Base-by-base conservation (phyloP, 2,113 vertebrate species). In the Neogobius melanostomus region DNA sequence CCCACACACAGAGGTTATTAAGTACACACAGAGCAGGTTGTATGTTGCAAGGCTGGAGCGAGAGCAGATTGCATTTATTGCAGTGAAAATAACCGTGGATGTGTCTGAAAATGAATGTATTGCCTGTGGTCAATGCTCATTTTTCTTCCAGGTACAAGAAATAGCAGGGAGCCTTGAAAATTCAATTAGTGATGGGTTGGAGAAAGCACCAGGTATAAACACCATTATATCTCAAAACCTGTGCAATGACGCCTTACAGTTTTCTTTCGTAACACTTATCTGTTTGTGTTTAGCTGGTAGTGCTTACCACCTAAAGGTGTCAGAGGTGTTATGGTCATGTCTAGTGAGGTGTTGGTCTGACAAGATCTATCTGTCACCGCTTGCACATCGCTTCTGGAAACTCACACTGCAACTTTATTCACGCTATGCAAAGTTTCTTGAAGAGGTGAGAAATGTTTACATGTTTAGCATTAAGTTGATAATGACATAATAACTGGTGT, bases 301-400 rank as follows among this genome's bases (percentile, higher is more conserved):
- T 64, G 71, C 82, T 0, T 99, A 92, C 73, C 92, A 92, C 76
- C 95, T 99, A 64, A 88, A 93, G 86, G 96, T 94, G 12, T 95
- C 97, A 11, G 92, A 95, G 56, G 90, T 90, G 71, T 88, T 96
- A 1, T 98, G 96, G 95, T 86, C 66, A 69, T 94, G 95, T 73
- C 87, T 98, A 2, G 64, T 87, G 80, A 92, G 82, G 79, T 98
- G 98, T 66, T 99, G 98, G 98, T 94, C 95, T 0, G 93, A 95
- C n/a, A 82, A 92, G 6, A 85, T 97, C 82, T 99, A 97, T 75
- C 75, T 98, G 21, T 91, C 96, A 0, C 85, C 91, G 6, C 82
- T 99, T 68, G 92, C 93, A 0, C 96, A 96, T 66, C 96, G 96
- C 5, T 92, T 99, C 65, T 99, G 97, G 97, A 98, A 98, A 17